Conservation (phyloP, 2,888 invertebrate genomes). For the Chrysodeixis includens region DNA sequence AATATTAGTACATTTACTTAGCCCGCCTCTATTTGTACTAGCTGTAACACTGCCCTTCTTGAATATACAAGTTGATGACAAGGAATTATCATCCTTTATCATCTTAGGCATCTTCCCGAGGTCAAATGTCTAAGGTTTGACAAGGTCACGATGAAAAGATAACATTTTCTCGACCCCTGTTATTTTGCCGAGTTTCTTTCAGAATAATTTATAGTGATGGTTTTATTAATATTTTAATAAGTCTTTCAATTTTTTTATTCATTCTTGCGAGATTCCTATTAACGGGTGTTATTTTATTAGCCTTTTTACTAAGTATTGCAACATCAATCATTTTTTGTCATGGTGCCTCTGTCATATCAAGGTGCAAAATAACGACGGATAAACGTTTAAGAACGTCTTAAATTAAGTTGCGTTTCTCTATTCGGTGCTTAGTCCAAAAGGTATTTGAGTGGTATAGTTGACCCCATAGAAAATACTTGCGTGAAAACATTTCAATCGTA, state of each 20-base stretch:
- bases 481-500: constrained; percentile 31
- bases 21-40: constrained; percentile 64
- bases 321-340: no score
- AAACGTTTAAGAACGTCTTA: no score
- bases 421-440: no score
- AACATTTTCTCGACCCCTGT: constrained; percentile 5
- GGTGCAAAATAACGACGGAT: no score
- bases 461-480: constrained; percentile 27
- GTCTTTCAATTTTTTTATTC: background rate
- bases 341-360: no score
- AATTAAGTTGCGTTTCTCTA: no score
- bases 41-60: constrained; percentile 58
- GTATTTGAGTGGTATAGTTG: constrained; percentile 31
- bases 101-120: constrained; percentile 44
- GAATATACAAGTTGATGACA: constrained; percentile 46
- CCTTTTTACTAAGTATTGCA: no score
- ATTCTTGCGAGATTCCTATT: background rate
- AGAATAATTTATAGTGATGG: background rate
- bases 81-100: constrained; percentile 56
- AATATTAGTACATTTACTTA: constrained; percentile 70
- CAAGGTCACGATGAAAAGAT: constrained; percentile 13
- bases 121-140: constrained; percentile 17
- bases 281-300: constrained; percentile 22
- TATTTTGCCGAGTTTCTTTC: constrained; percentile 9
- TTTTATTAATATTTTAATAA: background rate